Base-by-base conservation (phyloP, 2,113 vertebrate genomes). In the Riparia riparia region DNA sequence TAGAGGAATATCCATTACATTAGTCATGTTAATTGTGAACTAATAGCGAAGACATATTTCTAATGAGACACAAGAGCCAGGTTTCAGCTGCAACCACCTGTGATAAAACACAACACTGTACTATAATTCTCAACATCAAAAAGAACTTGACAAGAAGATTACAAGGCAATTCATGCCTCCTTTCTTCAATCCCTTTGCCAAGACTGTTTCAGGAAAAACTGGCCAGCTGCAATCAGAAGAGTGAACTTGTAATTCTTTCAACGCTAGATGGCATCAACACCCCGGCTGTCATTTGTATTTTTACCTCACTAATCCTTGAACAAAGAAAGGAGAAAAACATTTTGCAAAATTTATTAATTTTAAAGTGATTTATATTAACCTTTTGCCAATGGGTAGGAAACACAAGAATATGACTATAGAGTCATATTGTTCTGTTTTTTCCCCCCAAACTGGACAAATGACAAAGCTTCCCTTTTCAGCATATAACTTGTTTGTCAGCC, bases 181-280 rank as follows among this genome's bases (percentile, higher is more conserved):
- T 65, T 65, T 37, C 24, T 49, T 83, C 74, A 74, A 57, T 2
- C 4, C 10, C 17, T 81, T 70, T 82, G 39, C 41, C 47, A 88
- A 64, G 21, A 49, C 14, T 28, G 17, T 25, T 66, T 50, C 50
- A 66, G 14, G 18, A 53, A 58, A 61, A 68, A 57, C 1, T 9
- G 14, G 14, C 3, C 24, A 47, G 61, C 34, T 26, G 47, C 21
- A 29, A 17, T 19, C 17, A 18, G 13, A 92, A 84, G 22, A 0
- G 5, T 28, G 44, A n/a, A 11, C 32, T 1, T 81, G 5, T 14
- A 63, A 49, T 74, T 86, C 32, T 88, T 91, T 51, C 60, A 95
- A 73, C 96, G 28, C 91, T 95, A 96, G 96, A 70, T 95, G 97
- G 89, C 97, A 94, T 71, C 56, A 90, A 56, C 57, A 56, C 31